Conservation (phyloP, 2,797 vertebrate species). For the Myiothlypis coronata region DNA sequence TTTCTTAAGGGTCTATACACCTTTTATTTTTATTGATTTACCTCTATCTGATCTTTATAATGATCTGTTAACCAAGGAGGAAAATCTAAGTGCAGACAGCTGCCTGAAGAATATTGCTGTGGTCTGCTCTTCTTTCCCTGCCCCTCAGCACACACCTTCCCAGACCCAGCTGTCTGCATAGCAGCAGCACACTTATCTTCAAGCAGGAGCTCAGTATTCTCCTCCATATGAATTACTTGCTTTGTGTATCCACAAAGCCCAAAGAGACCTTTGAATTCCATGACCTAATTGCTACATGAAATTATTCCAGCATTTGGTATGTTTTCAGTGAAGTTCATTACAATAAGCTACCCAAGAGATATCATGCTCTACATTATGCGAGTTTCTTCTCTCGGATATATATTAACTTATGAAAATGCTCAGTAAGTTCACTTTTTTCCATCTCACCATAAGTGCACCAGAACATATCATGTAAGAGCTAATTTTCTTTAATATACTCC, state of each 20-base stretch:
- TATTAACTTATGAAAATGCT: neutral
- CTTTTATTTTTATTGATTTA: neutral
- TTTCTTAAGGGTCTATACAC: neutral
- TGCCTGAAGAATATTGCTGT: neutral
- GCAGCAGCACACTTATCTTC: neutral
- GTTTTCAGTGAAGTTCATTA: constrained; percentile 24
- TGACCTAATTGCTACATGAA: constrained; percentile 36
- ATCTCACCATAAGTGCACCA: neutral
- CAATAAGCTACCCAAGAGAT: constrained; percentile 15
- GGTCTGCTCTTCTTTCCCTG: neutral
- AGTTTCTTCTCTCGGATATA: neutral
- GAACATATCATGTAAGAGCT: neutral
- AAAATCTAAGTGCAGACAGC: neutral
- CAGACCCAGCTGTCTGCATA: neutral
- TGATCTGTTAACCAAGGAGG: neutral
- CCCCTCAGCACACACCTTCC: neutral
- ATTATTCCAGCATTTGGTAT: constrained; percentile 1
- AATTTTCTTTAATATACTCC: constrained; percentile 45
- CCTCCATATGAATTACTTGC: neutral
- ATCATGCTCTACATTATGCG: neutral
- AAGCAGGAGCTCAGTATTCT: neutral
- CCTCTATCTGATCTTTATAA: neutral
- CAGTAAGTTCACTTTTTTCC: neutral
- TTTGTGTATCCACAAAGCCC: neutral
- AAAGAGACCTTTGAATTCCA: neutral